Evolutionary conservation across 2,113 vertebrate genomes (phyloP), one percentile per base, ranked within the genome.

Genomic region (Lucifuga dentata): DNA sequence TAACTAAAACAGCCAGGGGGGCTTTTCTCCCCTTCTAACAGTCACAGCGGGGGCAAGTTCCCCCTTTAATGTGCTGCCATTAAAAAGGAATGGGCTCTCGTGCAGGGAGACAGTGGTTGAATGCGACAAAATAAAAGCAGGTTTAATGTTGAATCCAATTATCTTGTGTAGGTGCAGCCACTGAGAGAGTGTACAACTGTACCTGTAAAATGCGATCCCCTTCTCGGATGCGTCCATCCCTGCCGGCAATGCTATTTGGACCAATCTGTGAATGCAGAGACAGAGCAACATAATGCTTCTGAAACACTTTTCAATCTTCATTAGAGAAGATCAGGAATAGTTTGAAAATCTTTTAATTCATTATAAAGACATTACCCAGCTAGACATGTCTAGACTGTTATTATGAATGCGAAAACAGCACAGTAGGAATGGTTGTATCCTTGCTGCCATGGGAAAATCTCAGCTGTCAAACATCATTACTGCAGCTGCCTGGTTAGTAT

Each of bases 161-260:
- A 81, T 62, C 19, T 41, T 44, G 39, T 57, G 57, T 45, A 58
- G 46, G 66, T 49, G 19, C 9, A 32, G 61, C 20, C 41, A 45
- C 33, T 11, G 35, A 36, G 33, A 29, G 8, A 3, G 15, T 1
- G 61, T 23, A 12, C 20, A 51, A 52, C 68, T 26, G 16, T 92
- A 98, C 97, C 91, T 98, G 97, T 78, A 99, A 90, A 86, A 99
- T 99, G 24, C 95, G 95, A 70, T 99, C 97, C 29, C 97, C 97
- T 88, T 99, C 96, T 52, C 94, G 91, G 83, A 99, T 99, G 24
- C 95, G 95, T 19, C 97, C 97, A 1, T 99, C 96, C 91, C 90
- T 93, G 74, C 95, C 96, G 38, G 97, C 97, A 8, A 98, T 96
- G 88, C 97, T 98, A 73, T 98, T 96, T 32, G 95, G 96, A 85